Conservation (phyloP, 2,113 vertebrate genomes). For the Ailuropoda melanoleuca region DNA sequence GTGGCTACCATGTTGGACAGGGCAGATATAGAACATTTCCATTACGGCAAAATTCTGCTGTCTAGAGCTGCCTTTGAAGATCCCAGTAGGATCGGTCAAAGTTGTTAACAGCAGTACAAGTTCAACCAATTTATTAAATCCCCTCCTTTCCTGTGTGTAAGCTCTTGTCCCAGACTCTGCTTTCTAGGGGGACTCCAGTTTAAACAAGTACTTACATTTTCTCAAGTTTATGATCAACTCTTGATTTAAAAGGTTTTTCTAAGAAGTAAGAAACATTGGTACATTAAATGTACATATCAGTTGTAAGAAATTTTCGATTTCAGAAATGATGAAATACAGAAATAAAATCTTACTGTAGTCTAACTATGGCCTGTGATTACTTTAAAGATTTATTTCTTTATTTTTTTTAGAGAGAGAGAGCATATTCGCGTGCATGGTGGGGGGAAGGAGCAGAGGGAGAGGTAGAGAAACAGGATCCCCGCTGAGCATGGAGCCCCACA, state of each 20-base stretch:
- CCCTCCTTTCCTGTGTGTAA: neutral
- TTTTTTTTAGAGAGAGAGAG: neutral
- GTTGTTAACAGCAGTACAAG: neutral
- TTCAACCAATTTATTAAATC: neutral
- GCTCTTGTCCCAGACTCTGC: neutral
- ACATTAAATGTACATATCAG: neutral
- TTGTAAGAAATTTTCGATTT: constrained; percentile 13
- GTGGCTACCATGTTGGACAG: neutral
- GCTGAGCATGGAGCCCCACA: neutral
- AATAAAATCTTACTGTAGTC: neutral
- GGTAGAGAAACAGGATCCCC: too few species aligned
- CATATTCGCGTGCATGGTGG: too few species aligned
- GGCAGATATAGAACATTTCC: neutral
- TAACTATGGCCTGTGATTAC: neutral
- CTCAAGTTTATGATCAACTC: neutral
- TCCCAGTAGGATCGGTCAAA: neutral
- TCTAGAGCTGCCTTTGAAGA: neutral
- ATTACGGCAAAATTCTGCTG: neutral
- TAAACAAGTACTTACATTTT: neutral
- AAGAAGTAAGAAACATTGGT: constrained; percentile 23
- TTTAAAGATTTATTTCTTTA: neutral
- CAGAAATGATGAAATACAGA: neutral
- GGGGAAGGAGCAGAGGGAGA: neutral
- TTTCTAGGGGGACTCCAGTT: neutral
- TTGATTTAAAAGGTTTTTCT: constrained; percentile 28